Percentiles rank a stretch among this genome's conserved stretches.
Evolutionary conservation across 35 echinoderm and acorn worm genomes (phyloP).

Genomic region (Stichopus chloronotus): DNA sequence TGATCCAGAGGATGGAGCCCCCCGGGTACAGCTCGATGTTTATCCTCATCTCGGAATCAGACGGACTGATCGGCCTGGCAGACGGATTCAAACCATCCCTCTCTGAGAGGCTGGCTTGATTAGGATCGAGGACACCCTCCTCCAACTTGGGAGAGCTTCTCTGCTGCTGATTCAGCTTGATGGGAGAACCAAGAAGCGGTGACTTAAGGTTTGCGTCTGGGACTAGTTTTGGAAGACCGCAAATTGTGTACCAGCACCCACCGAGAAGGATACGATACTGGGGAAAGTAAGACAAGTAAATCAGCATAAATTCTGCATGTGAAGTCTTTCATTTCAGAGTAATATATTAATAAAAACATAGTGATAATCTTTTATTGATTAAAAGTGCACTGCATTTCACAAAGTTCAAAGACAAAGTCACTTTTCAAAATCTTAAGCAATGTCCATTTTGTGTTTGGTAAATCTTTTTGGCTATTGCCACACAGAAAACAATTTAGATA

Average conservation of each 20-base stretch:
- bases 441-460: no score
- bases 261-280: constrained; percentile 87
- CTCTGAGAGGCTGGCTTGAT: constrained; percentile 1
- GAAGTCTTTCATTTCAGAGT: no score
- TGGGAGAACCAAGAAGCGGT: constrained; percentile 25
- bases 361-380: no score
- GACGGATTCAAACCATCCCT: neutral
- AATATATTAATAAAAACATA: no score
- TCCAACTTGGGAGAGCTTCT: neutral
- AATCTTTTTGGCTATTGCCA: no score
- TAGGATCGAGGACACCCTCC: neutral
- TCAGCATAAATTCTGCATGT: neutral
- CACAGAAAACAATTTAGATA: no score
- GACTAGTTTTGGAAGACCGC: constrained; percentile 77
- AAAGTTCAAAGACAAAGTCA: no score
- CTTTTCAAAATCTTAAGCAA: no score
- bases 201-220: constrained; percentile 29
- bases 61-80: neutral
- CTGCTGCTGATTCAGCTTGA: neutral
- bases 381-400: no score
- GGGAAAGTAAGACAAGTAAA: neutral
- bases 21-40: constrained; percentile 52
- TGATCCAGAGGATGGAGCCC: constrained; percentile 66
- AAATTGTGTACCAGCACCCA: constrained; percentile 79
- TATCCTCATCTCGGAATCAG: neutral